Evolutionary conservation across 2,113 vertebrate genomes (phyloP), one percentile per base, ranked within the genome.

Genomic region (Trochalopteron elliotii): DNA sequence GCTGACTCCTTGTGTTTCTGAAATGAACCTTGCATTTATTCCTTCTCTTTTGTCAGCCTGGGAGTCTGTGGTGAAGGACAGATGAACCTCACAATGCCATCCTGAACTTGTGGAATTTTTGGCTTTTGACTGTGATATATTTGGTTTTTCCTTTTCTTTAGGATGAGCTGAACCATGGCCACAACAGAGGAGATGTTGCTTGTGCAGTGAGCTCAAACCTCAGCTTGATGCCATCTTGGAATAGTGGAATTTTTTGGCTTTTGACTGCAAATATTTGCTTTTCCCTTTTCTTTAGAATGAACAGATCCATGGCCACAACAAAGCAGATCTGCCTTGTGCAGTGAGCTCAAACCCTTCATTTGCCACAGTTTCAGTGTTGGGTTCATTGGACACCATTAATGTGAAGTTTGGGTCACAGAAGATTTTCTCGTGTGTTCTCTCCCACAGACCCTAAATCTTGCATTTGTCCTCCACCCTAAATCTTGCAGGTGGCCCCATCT

Each of bases 321-420:
- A 13, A 33, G 18, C 8, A 7, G 22, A 11, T 42, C 2, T 12
- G 75, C 30, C 33, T 33, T 12, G 55, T 67, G 45, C 76, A 60
- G 2, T 3, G 40, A 77, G 50, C 42, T 59, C 60, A 49, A 70
- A 76, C 0, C 6, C 25, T 10, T 64, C 31, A 3, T 49, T 20
- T 72, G 15, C n/a, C 31, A 28, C 0, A 0, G 15, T 45, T 50
- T 35, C 25, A 52, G 8, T 5, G 23, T 1, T 76, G 70, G 37
- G 9, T n/a, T 70, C 33, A 7, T 1, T 7, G 8, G 25, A 44
- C 3, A 5, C 25, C 10, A 0, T 4, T 9, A 21, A 30, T 0
- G 1, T 23, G 28, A 49, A 9, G 10, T 45, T 71, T 11, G 25
- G 11, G 35, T 84, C 68, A 7, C 1, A 25, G 39, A 5, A 71